Evolutionary conservation across 2,113 vertebrate species (phyloP), one percentile per base, ranked within the genome.

Genomic region (Seriola rivoliana): DNA sequence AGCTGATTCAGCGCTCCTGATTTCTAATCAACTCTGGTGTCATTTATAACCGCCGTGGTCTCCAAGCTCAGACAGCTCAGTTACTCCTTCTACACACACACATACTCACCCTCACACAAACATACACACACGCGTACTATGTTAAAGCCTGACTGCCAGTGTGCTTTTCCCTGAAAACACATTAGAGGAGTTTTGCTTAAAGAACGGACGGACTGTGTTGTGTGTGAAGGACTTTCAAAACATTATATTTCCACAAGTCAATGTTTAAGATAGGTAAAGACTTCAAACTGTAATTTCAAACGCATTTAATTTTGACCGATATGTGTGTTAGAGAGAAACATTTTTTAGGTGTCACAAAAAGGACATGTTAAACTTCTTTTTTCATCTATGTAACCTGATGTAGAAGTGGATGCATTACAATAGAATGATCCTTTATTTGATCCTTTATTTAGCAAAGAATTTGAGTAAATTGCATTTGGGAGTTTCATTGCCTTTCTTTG

Each of bases 1-100:
- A 91, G 93, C 95, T 95, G 94, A 96, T 93, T 96, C 94, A 95
- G 95, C 94, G 90, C 87, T 92, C 88, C 84, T 91, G 88, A 91
- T 93, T 92, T 93, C 90, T 94, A 95, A 95, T 95, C 95, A 95
- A 93, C 92, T 85, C 73, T 76, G 60, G 80, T 89, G 91, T 91
- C 90, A 93, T 95, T 93, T 95, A 92, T 94, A 91, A 94, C 92
- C 80, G 9, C 72, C 32, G 77, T 62, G 42, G 82, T 86, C 86
- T 86, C 78, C 74, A 78, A 85, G 88, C 85, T 79, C 82, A 90
- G 92, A 92, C 92, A 93, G 93, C 91, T 89, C 87, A 59, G 89
- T 82, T 89, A 85, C 60, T 74, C 82, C 60, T 57, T 46, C 29
- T 34, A 29, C 62, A 71, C 62, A 71, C 80, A 71, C 75, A 71